Evolutionary conservation across 2,888 invertebrate species (phyloP).

Genomic region (Eilema sororculum): DNA sequence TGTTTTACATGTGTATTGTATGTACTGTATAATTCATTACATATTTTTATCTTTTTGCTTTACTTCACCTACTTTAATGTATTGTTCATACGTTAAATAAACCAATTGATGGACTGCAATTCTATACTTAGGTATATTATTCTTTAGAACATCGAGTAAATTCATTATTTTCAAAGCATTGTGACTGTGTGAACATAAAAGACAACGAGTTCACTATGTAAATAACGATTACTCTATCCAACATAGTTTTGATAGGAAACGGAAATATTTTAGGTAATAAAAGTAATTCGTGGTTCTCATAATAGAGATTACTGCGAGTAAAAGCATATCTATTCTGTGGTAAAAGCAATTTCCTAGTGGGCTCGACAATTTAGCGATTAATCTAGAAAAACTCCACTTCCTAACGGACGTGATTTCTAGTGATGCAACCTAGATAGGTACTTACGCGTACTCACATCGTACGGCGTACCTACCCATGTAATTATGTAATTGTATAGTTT

Average conservation of each 20-base stretch:
- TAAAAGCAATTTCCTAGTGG: constrained; percentile 27
- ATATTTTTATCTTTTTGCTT: too few relatives aligned
- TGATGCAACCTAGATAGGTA: constrained; percentile 25
- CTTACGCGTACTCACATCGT: constrained; percentile 8
- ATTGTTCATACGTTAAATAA: too few relatives aligned
- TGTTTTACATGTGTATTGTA: too few relatives aligned
- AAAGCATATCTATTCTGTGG: constrained; percentile 6
- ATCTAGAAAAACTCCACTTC: constrained; percentile 47
- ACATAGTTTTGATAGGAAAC: not conserved
- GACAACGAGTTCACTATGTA: too few relatives aligned
- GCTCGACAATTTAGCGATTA: constrained; percentile 28
- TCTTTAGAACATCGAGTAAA: too few relatives aligned
- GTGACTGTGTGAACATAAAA: too few relatives aligned
- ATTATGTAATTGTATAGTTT: constrained; percentile 24
- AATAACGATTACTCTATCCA: not conserved
- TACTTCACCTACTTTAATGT: too few relatives aligned
- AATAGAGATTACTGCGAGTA: constrained; percentile 9
- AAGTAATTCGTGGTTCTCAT: constrained; percentile 2
- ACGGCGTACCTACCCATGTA: constrained; percentile 8
- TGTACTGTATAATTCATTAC: too few relatives aligned
- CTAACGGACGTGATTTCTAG: constrained; percentile 38
- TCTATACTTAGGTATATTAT: too few relatives aligned
- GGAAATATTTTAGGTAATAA: constrained; percentile 8
- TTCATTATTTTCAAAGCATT: too few relatives aligned
- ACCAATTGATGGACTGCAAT: too few relatives aligned